Conservation (phyloP, 2,888 invertebrate species). For the Cantharis flavilabris region DNA sequence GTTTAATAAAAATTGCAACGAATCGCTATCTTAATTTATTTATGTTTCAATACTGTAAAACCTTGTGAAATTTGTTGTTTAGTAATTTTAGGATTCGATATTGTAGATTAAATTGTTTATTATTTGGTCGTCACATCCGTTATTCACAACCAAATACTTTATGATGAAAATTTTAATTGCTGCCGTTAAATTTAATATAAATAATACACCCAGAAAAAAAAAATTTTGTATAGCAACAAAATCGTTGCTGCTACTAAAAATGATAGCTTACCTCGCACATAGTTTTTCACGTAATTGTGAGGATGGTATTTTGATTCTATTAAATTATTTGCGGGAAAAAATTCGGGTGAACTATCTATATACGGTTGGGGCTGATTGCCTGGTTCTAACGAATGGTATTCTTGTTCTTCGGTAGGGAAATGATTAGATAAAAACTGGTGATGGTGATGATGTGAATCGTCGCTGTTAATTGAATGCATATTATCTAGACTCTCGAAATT, state of each 20-base stretch:
- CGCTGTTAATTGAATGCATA: conserved; percentile 57
- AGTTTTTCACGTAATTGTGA: conserved; percentile 68
- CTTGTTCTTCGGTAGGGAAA: conserved; percentile 63
- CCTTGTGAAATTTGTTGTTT: background rate
- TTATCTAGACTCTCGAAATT: conserved; percentile 59
- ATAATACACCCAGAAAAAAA: background rate
- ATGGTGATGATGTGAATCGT: conserved; percentile 43
- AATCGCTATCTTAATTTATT: background rate
- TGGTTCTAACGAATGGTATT: conserved; percentile 61
- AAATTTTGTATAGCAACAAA: too few species aligned
- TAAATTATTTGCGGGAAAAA: conserved; percentile 63
- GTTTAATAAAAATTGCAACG: background rate
- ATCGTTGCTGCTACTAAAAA: too few species aligned
- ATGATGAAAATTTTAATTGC: background rate
- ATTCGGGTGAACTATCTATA: conserved; percentile 73
- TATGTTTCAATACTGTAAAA: background rate
- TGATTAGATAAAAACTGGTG: conserved; percentile 48
- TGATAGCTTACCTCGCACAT: conserved; percentile 65
- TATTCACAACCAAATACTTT: background rate
- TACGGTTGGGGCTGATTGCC: conserved; percentile 63
- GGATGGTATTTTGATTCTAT: conserved; percentile 72
- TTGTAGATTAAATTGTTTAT: background rate
- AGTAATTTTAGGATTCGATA: background rate
- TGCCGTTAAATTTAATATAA: background rate
- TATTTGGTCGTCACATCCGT: background rate